These are phyloP conservation scores for Cydia strobilella DNA, from an alignment of 1,140 invertebrate species.

Conservation along the genomic window DNA sequence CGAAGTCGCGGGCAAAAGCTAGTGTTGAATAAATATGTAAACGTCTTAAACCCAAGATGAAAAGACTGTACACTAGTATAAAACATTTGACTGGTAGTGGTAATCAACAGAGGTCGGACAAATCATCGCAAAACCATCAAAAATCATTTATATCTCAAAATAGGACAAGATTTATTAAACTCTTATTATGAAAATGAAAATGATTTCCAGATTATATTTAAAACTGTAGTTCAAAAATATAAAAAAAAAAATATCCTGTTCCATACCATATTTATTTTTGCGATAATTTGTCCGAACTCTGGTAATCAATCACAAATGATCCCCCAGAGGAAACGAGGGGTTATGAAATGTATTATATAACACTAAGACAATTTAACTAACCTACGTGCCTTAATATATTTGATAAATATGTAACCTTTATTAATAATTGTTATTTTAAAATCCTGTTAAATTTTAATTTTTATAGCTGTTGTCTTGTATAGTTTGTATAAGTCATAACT, in stretches of 20 bases:
- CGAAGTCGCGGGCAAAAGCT: too few species aligned
- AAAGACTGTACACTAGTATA: constrained; percentile 3
- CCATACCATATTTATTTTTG: too few species aligned
- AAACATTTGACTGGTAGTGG: neutral
- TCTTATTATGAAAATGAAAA: too few species aligned
- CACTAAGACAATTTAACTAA: neutral
- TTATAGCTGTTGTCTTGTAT: neutral
- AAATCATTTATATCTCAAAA: too few species aligned
- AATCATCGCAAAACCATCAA: too few species aligned
- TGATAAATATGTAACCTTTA: neutral
- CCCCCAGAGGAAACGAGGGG: neutral
- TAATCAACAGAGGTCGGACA: too few species aligned
- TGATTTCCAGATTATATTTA: too few species aligned
- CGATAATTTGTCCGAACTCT: too few species aligned
- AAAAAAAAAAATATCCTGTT: too few species aligned
- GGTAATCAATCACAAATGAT: too few species aligned
- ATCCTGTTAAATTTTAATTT: neutral
- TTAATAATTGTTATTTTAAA: neutral
- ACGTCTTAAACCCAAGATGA: neutral
- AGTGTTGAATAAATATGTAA: neutral
- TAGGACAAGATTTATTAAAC: too few species aligned
- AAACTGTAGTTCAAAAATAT: too few species aligned
- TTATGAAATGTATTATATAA: neutral
- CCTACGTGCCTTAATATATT: neutral
- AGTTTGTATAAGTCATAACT: neutral